Evolutionary conservation across 2,888 invertebrate species (phyloP).

Genomic region (Branchipolynoe longqiensis): DNA sequence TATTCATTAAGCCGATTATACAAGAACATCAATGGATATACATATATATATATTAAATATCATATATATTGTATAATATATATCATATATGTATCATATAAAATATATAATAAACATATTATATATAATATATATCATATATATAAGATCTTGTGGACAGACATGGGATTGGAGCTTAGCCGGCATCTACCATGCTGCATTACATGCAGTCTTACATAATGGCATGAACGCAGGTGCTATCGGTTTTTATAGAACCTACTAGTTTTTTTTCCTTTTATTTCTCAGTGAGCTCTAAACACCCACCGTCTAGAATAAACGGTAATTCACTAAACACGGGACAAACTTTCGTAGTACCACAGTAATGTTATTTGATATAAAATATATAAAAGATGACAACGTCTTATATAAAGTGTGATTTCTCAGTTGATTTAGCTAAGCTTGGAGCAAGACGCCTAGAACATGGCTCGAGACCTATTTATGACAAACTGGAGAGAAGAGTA

Average conservation of each 20-base stretch:
- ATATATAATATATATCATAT: too few relatives aligned
- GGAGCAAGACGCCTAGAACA: neutral
- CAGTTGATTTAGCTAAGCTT: neutral
- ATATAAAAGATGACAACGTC: conserved; percentile 18
- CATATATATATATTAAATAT: too few relatives aligned
- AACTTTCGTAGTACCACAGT: neutral
- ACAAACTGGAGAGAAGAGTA: neutral
- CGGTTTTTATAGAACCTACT: neutral
- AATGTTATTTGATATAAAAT: neutral
- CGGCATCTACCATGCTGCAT: too few relatives aligned
- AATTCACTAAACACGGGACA: neutral
- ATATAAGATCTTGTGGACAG: too few relatives aligned
- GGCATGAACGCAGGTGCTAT: neutral
- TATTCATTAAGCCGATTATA: too few relatives aligned
- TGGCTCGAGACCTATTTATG: neutral
- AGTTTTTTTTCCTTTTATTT: neutral
- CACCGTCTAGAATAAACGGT: neutral
- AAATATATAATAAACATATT: too few relatives aligned
- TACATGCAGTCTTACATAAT: neutral
- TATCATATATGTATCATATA: too few relatives aligned
- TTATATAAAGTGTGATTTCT: neutral
- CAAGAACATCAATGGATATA: too few relatives aligned
- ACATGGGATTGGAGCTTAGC: too few relatives aligned
- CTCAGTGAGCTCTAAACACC: neutral
- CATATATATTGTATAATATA: too few relatives aligned